phyloP scores from a whole-genome alignment of 1,140 invertebrate species.

The Lepidurus apus region DNA sequence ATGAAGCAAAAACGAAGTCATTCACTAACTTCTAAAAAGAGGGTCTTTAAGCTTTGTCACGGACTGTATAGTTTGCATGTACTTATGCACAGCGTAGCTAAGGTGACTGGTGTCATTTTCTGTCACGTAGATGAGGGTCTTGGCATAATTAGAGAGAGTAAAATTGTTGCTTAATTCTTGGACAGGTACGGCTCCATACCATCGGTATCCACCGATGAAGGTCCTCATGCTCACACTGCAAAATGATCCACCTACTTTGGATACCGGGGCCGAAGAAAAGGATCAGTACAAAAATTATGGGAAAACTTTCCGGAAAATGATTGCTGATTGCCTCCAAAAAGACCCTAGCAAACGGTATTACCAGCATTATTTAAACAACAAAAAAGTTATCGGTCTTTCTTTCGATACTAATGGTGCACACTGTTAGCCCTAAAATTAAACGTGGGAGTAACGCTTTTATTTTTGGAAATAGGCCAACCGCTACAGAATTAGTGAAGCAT shows the following conservation, averaged over 20 bases:
- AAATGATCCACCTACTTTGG: slow-evolving; percentile 95
- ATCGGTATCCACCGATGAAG: slow-evolving; percentile 99
- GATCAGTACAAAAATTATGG: slow-evolving; percentile 98
- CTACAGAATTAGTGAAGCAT: slow-evolving; percentile 95
- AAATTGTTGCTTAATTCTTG: no score
- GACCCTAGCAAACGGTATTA: slow-evolving; percentile 78
- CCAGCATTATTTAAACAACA: background rate
- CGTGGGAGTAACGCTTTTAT: background rate
- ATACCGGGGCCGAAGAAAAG: slow-evolving; percentile 90
- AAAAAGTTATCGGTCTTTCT: slow-evolving; percentile 9
- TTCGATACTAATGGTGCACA: background rate
- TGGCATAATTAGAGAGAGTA: no score
- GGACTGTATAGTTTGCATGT: background rate
- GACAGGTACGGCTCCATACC: slow-evolving; percentile 85
- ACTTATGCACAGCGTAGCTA: background rate
- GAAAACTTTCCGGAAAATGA: slow-evolving; percentile 94
- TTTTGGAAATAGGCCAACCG: slow-evolving; percentile 63
- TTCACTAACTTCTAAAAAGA: background rate
- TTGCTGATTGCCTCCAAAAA: slow-evolving; percentile 89
- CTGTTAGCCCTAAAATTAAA: no score
- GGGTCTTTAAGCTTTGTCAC: background rate
- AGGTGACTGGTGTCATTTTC: background rate
- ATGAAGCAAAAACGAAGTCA: background rate
- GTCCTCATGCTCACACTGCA: slow-evolving; percentile 94
- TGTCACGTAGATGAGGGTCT: no score